A percentile compares a stretch with the other conserved stretches of the same genome.
These are phyloP conservation scores for Stenurella melanura DNA, from an alignment of 2,888 invertebrate species.

Conservation along the genomic window DNA sequence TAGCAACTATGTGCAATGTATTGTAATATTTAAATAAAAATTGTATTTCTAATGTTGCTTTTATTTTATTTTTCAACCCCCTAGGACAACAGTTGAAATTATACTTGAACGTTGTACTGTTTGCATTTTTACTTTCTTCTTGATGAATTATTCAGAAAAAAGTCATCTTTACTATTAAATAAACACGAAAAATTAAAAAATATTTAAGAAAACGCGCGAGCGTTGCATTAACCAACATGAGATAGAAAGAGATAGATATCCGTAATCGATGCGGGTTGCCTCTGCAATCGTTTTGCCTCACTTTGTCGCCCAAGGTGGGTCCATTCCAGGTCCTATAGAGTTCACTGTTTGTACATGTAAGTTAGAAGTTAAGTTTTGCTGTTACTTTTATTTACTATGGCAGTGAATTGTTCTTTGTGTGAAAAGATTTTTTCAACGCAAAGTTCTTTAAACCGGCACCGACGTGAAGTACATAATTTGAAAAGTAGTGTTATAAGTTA, in stretches of 20 bases:
- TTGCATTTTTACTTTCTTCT: background rate
- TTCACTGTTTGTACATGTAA: no score
- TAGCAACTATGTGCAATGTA: background rate
- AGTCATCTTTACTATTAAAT: background rate
- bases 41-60: background rate
- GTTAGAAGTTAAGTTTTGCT: no score
- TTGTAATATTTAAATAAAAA: background rate
- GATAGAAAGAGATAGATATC: constrained; percentile 1
- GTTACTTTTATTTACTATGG: no score
- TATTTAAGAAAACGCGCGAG: background rate
- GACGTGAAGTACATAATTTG: no score
- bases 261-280: background rate
- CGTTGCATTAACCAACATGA: background rate
- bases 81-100: background rate
- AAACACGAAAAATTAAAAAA: background rate
- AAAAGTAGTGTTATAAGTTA: no score
- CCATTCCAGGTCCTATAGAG: background rate
- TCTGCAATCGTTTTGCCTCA: background rate
- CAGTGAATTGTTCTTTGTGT: no score
- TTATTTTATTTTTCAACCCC: background rate
- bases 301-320: background rate
- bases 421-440: no score
- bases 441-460: no score
- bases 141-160: background rate
- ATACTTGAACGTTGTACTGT: background rate